Conservation (phyloP, 92 coral and sea anemone genomes). For the Porites cylindrica region DNA sequence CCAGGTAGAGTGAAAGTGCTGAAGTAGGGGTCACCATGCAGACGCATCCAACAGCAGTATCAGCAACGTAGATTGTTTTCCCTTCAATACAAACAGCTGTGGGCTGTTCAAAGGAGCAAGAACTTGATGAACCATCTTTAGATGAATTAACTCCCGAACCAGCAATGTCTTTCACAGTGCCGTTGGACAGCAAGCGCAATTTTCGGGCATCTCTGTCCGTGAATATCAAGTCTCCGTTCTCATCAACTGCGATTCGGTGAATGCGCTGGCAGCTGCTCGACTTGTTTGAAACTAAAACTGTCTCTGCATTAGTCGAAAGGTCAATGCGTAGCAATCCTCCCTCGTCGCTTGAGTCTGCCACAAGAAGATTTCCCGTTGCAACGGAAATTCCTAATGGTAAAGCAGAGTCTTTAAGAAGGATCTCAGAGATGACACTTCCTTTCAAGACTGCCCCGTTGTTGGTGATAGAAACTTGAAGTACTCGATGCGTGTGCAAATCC, state of each 20-base stretch:
- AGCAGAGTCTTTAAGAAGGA: slow-evolving; percentile 18
- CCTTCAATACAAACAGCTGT: slow-evolving; percentile 60
- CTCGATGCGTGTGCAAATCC: slow-evolving; percentile 28
- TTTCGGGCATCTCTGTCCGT: slow-evolving; percentile 58
- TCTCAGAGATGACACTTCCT: slow-evolving; percentile 42
- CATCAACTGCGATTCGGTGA: slow-evolving; percentile 41
- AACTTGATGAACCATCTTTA: slow-evolving; percentile 52
- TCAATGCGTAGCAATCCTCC: slow-evolving; percentile 51
- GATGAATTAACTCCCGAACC: slow-evolving; percentile 41
- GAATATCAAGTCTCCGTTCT: slow-evolving; percentile 32
- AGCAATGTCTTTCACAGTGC: slow-evolving; percentile 46
- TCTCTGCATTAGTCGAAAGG: slow-evolving; percentile 24
- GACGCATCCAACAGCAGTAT: slow-evolving; percentile 59
- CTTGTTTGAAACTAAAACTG: slow-evolving; percentile 37
- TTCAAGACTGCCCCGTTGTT: slow-evolving; percentile 60
- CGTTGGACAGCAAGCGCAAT: slow-evolving; percentile 4
- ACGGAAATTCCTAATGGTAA: slow-evolving; percentile 55
- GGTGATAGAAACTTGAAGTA: slow-evolving; percentile 39
- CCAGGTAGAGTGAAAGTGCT: slow-evolving; percentile 31
- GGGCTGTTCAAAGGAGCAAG: slow-evolving; percentile 49
- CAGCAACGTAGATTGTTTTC: slow-evolving; percentile 57
- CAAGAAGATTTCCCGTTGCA: slow-evolving; percentile 14
- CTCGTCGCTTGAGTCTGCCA: slow-evolving; percentile 55
- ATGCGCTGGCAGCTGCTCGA: slow-evolving; percentile 40
- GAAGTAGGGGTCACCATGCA: slow-evolving; percentile 44